These are phyloP conservation scores for Sinocyclocheilus anophthalmus DNA, from an alignment of 2,113 vertebrate species.

Conservation along the genomic window DNA sequence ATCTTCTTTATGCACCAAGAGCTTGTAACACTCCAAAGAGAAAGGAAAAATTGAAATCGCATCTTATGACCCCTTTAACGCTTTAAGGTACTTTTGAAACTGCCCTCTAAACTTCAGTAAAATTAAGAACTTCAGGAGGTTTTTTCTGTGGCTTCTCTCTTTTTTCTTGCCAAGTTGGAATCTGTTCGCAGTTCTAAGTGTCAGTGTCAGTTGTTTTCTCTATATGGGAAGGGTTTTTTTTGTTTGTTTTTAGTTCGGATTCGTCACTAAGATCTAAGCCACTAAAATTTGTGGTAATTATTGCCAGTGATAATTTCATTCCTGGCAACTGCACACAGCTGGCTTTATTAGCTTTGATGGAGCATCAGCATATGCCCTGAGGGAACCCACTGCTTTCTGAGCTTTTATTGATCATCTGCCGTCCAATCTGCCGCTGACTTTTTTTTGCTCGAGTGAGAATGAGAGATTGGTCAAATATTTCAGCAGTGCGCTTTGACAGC, in stretches of 20 bases:
- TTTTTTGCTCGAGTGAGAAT: slow-evolving; percentile 21
- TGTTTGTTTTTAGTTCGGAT: background rate
- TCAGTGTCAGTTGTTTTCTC: background rate
- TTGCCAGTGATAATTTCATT: slow-evolving; percentile 20
- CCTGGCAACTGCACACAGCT: slow-evolving; percentile 24
- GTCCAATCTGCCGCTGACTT: slow-evolving; percentile 26
- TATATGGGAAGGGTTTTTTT: no score
- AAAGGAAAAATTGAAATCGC: no score
- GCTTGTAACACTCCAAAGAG: no score
- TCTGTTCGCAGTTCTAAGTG: background rate
- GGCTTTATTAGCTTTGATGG: slow-evolving; percentile 30
- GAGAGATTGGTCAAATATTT: slow-evolving; percentile 35
- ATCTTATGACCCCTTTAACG: no score
- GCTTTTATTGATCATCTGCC: slow-evolving; percentile 44
- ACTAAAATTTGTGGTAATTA: slow-evolving; percentile 16
- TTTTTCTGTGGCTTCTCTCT: background rate
- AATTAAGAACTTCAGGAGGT: background rate
- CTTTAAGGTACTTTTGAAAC: background rate
- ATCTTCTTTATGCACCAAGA: no score
- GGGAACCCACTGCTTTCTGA: slow-evolving; percentile 2
- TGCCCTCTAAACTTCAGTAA: background rate
- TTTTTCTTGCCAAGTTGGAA: background rate
- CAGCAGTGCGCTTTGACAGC: background rate
- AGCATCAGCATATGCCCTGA: slow-evolving; percentile 15
- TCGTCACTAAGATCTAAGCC: background rate